Base-by-base conservation (phyloP, 2,888 invertebrate species). In the Heteropelma amictum region DNA sequence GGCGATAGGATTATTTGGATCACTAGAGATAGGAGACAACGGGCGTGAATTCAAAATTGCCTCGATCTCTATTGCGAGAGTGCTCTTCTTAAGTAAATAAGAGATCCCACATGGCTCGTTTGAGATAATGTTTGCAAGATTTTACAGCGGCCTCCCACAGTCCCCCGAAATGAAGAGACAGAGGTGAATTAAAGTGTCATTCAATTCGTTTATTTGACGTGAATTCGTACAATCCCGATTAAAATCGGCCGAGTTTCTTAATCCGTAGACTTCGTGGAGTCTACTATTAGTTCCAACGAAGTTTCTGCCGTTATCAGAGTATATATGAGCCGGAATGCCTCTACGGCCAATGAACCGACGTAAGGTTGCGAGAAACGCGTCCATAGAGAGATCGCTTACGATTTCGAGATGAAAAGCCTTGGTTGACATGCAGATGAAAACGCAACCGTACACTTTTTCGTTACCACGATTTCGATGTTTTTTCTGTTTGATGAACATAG, bases 121-220 rank as follows among this genome's bases (percentile, higher is more conserved):
- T 60, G 8, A 79, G 64, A 45, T 79, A 77, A 7, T 67, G 64
- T 35, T 79, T 79, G 10, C 65, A 71, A 0, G 70, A 70, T 53
- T 75, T 72, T 14, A 77, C 77, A 0, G 72, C 75, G 0, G 72
- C 74, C 38, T 78, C 76, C 74, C 76, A 76, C 7, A 77, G 40
- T 8, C 76, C 76, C 1, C 77, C 73, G 40, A 77, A 74, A n/a
- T n/a, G n/a, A n/a, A n/a, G n/a, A n/a, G n/a, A n/a, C n/a, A n/a
- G n/a, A n/a, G n/a, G n/a, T n/a, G 26, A 72, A 28, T 65, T 75
- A 17, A 75, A 77, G 61, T 75, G 38, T 67, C 33, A 69, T 6
- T 61, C 30, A 14, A 61, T 65, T 12, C 12, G 6, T n/a, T 17
- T 10, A 14, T 6, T 45, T 1, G 65, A 33, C 0, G 71, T 38